Evolutionary conservation across 2,888 invertebrate genomes (phyloP).

Genomic region (Chloroclystis v-ata): DNA sequence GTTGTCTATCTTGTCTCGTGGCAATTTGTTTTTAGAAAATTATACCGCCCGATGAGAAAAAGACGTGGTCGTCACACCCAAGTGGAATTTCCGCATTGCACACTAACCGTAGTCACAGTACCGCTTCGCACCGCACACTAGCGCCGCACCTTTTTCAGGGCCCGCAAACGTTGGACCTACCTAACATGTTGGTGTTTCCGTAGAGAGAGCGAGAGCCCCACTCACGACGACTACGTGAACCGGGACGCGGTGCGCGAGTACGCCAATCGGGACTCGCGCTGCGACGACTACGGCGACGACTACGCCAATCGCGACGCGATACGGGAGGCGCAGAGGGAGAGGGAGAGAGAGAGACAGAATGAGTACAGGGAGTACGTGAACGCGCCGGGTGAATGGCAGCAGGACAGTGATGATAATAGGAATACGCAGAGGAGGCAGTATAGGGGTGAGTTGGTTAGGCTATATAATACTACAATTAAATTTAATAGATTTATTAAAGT

Average conservation of each 20-base stretch:
- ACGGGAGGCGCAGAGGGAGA: slow-evolving; percentile 67
- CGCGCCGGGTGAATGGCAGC: slow-evolving; percentile 64
- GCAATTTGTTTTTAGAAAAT: no score
- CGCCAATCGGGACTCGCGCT: slow-evolving; percentile 68
- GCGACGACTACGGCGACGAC: slow-evolving; percentile 72
- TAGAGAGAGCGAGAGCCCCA: slow-evolving; percentile 74
- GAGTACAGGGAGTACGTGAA: slow-evolving; percentile 75
- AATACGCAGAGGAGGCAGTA: slow-evolving; percentile 64
- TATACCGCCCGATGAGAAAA: no score
- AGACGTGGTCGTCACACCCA: no score
- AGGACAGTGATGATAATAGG: slow-evolving; percentile 60
- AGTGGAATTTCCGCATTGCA: no score
- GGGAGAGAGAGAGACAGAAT: slow-evolving; percentile 54
- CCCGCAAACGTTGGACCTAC: slow-evolving; percentile 64
- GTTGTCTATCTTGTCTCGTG: no score
- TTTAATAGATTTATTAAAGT: no score
- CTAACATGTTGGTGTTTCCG: slow-evolving; percentile 73
- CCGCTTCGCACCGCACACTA: slow-evolving; percentile 28
- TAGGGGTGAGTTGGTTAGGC: slow-evolving; percentile 56
- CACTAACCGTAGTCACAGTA: no score
- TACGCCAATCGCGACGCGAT: slow-evolving; percentile 74
- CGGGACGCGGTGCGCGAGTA: slow-evolving; percentile 66
- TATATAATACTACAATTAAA: no score
- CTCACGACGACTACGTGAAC: slow-evolving; percentile 72
- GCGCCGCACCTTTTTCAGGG: slow-evolving; percentile 66